Conservation (phyloP, 2,888 invertebrate species). For the Ectemnius cavifrons region DNA sequence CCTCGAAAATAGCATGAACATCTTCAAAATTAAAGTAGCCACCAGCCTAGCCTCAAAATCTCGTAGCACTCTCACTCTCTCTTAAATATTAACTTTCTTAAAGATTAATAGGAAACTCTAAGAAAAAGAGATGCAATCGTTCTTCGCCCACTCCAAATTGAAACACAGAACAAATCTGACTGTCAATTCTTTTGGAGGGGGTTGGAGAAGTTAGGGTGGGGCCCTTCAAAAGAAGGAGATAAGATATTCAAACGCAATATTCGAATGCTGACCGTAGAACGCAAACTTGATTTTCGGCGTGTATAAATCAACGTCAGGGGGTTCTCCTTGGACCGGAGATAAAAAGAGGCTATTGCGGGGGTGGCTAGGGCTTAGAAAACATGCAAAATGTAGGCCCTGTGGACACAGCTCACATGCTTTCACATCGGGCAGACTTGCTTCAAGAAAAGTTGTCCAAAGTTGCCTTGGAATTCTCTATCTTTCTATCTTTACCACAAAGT, state of each 20-base stretch:
- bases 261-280: slow-evolving; percentile 70
- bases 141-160: neutral
- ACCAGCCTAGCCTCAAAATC: neutral
- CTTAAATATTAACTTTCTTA: neutral
- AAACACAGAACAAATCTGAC: neutral
- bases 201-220: slow-evolving; percentile 21
- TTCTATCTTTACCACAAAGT: too few relatives aligned
- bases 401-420: slow-evolving; percentile 12
- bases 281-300: slow-evolving; percentile 68
- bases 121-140: neutral
- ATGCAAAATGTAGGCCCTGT: slow-evolving; percentile 51
- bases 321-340: slow-evolving; percentile 45
- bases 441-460: neutral
- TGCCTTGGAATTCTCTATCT: too few relatives aligned
- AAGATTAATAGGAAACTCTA: neutral
- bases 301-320: slow-evolving; percentile 64
- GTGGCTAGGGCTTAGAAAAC: slow-evolving; percentile 30
- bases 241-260: slow-evolving; percentile 73
- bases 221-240: neutral
- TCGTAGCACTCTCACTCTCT: too few relatives aligned
- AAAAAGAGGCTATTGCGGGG: slow-evolving; percentile 40
- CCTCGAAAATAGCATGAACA: neutral
- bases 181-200: neutral
- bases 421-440: neutral
- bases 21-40: slow-evolving; percentile 5